A percentile compares a stretch with the other conserved stretches of the same genome.
phyloP scores from a whole-genome alignment of 2,113 vertebrate genomes.

The Odontophorus gujanensis region DNA sequence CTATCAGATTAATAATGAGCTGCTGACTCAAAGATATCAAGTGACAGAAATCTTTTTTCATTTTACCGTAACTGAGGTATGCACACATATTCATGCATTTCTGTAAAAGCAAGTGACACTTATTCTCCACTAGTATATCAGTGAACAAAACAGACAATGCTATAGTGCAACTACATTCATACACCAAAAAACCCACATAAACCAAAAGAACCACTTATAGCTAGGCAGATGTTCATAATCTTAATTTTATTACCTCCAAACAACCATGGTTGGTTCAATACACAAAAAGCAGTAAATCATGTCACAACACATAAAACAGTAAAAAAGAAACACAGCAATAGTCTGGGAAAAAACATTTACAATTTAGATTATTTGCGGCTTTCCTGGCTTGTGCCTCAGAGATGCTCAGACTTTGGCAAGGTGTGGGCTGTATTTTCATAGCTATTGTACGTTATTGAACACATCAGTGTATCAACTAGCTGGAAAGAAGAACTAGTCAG shows the following conservation, averaged over 20 bases:
- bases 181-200: background rate
- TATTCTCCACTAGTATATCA: background rate
- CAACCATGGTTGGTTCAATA: background rate
- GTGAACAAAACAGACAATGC: background rate
- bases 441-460: background rate
- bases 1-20: background rate
- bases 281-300: background rate
- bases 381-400: background rate
- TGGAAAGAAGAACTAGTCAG: background rate
- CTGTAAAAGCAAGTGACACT: background rate
- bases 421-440: background rate
- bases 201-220: background rate
- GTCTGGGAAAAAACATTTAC: background rate
- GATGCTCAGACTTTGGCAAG: background rate
- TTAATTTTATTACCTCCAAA: conserved; percentile 9
- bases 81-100: background rate
- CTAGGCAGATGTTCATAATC: background rate
- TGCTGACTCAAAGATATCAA: background rate
- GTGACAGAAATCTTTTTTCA: background rate
- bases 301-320: background rate
- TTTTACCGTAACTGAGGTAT: background rate
- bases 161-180: background rate
- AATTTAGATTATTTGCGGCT: background rate
- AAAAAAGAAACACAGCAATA: background rate
- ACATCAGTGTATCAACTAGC: background rate